Evolutionary conservation across 2,888 invertebrate genomes (phyloP).

Genomic region (Thera obeliscata): DNA sequence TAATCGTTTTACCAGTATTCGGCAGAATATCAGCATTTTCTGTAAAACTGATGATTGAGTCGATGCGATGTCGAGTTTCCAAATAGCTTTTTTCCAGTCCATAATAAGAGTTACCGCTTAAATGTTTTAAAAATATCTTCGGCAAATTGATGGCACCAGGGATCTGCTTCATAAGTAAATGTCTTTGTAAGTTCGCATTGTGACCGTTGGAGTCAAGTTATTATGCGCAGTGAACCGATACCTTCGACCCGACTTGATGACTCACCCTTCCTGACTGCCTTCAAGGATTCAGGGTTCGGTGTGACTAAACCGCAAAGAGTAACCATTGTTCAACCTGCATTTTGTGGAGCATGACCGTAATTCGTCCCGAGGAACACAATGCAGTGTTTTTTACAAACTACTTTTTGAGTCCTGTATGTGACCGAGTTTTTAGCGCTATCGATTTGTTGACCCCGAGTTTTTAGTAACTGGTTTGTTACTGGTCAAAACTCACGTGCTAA

Average conservation of each 20-base stretch:
- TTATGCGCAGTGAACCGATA: constrained; percentile 66
- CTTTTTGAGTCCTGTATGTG: not conserved
- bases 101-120: not conserved
- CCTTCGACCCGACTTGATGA: constrained; percentile 69
- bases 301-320: constrained; percentile 70
- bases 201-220: constrained; percentile 51
- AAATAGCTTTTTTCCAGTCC: not conserved
- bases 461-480: not conserved
- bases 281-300: constrained; percentile 66
- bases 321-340: constrained; percentile 64
- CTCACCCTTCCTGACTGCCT: constrained; percentile 70
- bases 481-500: constrained; percentile 8
- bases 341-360: constrained; percentile 51
- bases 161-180: constrained; percentile 13
- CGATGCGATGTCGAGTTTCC: no score
- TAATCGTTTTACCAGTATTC: no score
- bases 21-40: no score
- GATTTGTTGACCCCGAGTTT: not conserved
- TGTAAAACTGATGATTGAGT: no score
- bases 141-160: not conserved
- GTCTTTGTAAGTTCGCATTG: constrained; percentile 30
- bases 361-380: constrained; percentile 35
- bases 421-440: not conserved
- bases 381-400: not conserved
- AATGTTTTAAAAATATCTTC: not conserved